Base-by-base conservation (phyloP, 2,113 vertebrate species). In the Hemiprocne comata region DNA sequence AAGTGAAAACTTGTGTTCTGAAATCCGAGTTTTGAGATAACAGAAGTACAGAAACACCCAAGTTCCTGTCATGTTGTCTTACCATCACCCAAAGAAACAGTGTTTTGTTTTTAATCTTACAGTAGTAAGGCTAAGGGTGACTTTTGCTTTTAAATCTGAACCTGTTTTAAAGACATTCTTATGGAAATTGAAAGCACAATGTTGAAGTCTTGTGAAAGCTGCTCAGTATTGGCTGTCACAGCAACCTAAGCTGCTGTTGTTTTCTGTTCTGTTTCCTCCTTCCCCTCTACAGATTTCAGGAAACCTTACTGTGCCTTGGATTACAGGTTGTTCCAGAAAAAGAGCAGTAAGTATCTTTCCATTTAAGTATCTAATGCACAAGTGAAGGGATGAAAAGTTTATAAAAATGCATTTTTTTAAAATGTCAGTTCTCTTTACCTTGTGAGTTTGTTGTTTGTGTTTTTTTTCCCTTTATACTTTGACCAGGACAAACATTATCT, bases 271-370 rank as follows among this genome's bases (percentile, higher is more conserved):
- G 85, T 97, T 97, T 91, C 42, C n/a, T 71, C 24, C 24, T 96
- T 97, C 95, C 40, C 83, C 94, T 97, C 90, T 92, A 48, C 97
- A 99, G 99, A 98, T 98, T 98, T 98, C 98, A 98, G 98, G 98
- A 97, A 98, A 98, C 97, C 98, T 98, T 96, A 98, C 98, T 92
- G 98, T 99, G 97, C 99, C 99, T 97, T 99, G 99, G 99, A 98
- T 99, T 97, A 98, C 98, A 94, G 99, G 98, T 96, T 99, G 99
- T 98, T 99, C 99, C 96, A 98, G 99, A 85, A 99, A 99, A 98
- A 98, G 99, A 99, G 99, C 99, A 97, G 99, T 99, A 97, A 99
- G 99, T 98, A 97, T 80, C 62, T 96, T 96, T 96, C 58, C 78
- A 92, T 97, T 94, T 86, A 85, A 94, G 53, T 72, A 86, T 40